Evolutionary conservation across 1,140 invertebrate genomes (phyloP).

Genomic region (Heliconius hermathena): DNA sequence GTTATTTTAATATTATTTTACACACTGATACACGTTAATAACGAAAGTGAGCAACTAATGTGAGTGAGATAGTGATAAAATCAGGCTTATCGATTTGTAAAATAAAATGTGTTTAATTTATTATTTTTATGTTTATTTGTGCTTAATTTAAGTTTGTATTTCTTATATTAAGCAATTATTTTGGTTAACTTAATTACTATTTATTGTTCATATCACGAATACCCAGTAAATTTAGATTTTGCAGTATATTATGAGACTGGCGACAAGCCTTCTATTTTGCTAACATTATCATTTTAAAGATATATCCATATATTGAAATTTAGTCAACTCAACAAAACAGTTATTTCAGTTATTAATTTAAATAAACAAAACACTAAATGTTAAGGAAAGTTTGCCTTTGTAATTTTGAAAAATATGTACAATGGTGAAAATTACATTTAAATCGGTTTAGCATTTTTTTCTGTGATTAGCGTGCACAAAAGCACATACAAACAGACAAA

Average conservation of each 20-base stretch:
- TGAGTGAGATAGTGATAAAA: not conserved
- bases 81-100: not conserved
- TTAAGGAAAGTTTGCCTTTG: too few relatives aligned
- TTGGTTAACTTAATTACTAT: not conserved
- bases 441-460: too few relatives aligned
- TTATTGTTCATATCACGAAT: not conserved
- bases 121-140: not conserved
- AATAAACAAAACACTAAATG: too few relatives aligned
- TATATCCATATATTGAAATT: too few relatives aligned
- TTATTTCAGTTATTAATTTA: too few relatives aligned
- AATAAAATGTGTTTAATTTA: not conserved
- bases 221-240: not conserved
- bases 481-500: too few relatives aligned
- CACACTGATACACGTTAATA: conserved; percentile 15
- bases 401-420: too few relatives aligned
- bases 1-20: conserved; percentile 16
- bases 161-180: not conserved
- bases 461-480: too few relatives aligned
- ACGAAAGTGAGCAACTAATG: not conserved
- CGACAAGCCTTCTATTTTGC: too few relatives aligned
- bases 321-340: too few relatives aligned
- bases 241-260: not conserved
- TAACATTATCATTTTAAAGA: too few relatives aligned
- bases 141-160: not conserved
- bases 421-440: too few relatives aligned